Conservation (phyloP, 2,797 vertebrate species). For the Spondyliosoma cantharus region DNA sequence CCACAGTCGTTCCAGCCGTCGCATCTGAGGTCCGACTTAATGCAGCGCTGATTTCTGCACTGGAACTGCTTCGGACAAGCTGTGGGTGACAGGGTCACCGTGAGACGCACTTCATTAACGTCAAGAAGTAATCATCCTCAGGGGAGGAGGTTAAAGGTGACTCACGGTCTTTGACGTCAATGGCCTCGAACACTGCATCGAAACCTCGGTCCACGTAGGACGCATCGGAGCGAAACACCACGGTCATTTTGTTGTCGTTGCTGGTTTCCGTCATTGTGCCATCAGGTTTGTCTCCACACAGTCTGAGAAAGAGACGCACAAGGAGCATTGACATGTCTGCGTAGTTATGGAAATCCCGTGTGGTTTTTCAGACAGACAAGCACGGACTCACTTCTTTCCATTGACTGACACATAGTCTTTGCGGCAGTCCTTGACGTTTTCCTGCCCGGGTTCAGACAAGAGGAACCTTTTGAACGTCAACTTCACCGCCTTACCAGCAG, state of each 20-base stretch:
- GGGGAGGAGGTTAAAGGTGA: slow-evolving; percentile 6
- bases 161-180: slow-evolving; percentile 90
- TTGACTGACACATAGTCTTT: slow-evolving; percentile 92
- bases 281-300: slow-evolving; percentile 84
- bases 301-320: slow-evolving; percentile 75
- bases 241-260: slow-evolving; percentile 78
- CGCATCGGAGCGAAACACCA: slow-evolving; percentile 87
- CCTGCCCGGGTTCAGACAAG: slow-evolving; percentile 77
- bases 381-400: slow-evolving; percentile 81
- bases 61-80: slow-evolving; percentile 90
- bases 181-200: slow-evolving; percentile 84
- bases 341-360: background rate
- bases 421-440: slow-evolving; percentile 66
- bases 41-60: slow-evolving; percentile 88
- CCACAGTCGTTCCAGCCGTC: slow-evolving; percentile 96
- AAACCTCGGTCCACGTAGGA: slow-evolving; percentile 93
- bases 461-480: slow-evolving; percentile 89
- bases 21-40: slow-evolving; percentile 79
- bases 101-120: background rate
- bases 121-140: background rate
- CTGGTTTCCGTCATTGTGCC: slow-evolving; percentile 81
- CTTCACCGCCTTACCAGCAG: slow-evolving; percentile 83
- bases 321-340: slow-evolving; percentile 3
- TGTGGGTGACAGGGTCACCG: slow-evolving; percentile 55
- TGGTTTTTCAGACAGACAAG: background rate